Evolutionary conservation across 2,888 invertebrate species (phyloP).

Genomic region (Anarsia innoxiella): DNA sequence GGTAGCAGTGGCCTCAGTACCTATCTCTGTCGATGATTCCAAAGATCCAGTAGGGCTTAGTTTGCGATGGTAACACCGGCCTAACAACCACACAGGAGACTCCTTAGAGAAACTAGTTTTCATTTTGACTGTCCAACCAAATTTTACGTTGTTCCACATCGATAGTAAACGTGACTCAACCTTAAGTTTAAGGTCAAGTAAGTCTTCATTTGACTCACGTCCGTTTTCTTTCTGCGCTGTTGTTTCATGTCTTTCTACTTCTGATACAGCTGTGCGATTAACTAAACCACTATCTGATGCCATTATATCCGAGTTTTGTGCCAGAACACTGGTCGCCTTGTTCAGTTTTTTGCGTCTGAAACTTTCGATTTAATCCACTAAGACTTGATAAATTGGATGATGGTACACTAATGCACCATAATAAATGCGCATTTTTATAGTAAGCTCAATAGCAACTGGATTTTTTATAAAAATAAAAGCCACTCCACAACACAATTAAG

Average conservation of each 20-base stretch:
- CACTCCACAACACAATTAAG: no score
- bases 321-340: conserved; percentile 40
- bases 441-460: no score
- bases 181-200: conserved; percentile 80
- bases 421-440: no score
- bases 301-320: conserved; percentile 37
- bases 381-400: no score
- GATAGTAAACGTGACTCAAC: conserved; percentile 88
- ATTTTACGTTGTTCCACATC: conserved; percentile 95
- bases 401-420: no score
- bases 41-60: conserved; percentile 75
- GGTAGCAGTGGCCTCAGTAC: conserved; percentile 75
- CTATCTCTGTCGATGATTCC: conserved; percentile 76
- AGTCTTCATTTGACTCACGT: conserved; percentile 55
- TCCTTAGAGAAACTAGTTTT: conserved; percentile 86
- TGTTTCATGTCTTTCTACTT: conserved; percentile 32
- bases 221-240: conserved; percentile 41
- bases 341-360: conserved; percentile 53
- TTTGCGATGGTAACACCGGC: conserved; percentile 87
- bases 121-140: conserved; percentile 88
- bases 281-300: conserved; percentile 31
- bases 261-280: background rate
- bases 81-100: conserved; percentile 90
- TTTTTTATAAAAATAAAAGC: no score
- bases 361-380: no score